Conservation (phyloP, 2,888 invertebrate species). For the Drosophila paranaensis region DNA sequence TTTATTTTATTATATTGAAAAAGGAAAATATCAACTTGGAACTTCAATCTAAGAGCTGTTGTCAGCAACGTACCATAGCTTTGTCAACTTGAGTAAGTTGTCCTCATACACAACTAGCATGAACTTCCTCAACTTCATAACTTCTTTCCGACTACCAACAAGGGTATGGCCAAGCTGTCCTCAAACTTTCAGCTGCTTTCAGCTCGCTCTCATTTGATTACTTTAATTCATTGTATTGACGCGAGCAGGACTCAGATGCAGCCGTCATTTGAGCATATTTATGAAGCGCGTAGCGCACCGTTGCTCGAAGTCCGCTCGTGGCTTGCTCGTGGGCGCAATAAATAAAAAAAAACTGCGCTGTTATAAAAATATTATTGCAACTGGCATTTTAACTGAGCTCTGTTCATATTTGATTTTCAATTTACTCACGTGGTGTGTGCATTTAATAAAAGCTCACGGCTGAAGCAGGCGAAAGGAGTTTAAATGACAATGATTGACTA, state of each 20-base stretch:
- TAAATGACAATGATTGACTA: neutral
- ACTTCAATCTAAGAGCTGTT: too few species aligned
- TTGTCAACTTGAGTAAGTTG: too few species aligned
- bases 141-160: too few species aligned
- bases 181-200: neutral
- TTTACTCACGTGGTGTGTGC: neutral
- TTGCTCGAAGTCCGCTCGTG: too few species aligned
- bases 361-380: conserved; percentile 8
- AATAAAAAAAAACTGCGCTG: neutral
- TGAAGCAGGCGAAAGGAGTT: too few species aligned
- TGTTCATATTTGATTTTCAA: conserved; percentile 11
- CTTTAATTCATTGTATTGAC: neutral
- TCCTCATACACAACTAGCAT: too few species aligned
- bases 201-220: neutral
- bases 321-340: neutral
- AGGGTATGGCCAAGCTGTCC: neutral
- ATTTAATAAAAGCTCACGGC: neutral
- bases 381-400: neutral
- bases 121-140: too few species aligned
- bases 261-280: neutral
- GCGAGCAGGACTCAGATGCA: neutral
- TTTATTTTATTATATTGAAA: too few species aligned
- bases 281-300: neutral
- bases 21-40: too few species aligned
- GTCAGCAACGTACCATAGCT: too few species aligned